These are phyloP conservation scores for Indicator maculatus DNA, from an alignment of 2,113 vertebrate species.

Conservation along the genomic window DNA sequence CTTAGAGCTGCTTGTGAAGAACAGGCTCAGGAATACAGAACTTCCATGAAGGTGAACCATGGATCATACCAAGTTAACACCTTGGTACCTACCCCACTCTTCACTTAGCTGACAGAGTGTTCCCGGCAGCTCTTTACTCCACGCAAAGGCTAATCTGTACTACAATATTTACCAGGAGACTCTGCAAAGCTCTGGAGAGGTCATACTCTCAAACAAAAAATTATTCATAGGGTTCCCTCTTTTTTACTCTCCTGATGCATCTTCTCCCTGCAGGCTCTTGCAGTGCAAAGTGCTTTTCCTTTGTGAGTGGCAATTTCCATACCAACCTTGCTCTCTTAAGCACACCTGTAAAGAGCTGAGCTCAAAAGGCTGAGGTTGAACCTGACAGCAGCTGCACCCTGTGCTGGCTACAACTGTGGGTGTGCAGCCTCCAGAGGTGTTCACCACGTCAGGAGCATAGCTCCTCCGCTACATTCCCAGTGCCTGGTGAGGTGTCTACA, in stretches of 20 bases:
- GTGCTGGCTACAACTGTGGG: accelerated
- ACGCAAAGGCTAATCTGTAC: neutral
- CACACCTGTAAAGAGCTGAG: neutral
- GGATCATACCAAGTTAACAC: neutral
- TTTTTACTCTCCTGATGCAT: neutral
- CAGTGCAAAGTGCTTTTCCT: accelerated
- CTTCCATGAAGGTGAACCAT: neutral
- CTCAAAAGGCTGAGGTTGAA: neutral
- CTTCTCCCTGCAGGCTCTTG: neutral
- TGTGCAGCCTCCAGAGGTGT: neutral
- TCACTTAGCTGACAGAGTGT: neutral
- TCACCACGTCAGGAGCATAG: neutral
- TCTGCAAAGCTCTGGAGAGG: neutral
- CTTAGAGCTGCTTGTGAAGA: neutral
- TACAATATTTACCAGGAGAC: neutral
- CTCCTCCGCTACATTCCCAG: neutral
- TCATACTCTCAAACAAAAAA: neutral
- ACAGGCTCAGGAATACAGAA: neutral
- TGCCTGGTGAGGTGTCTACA: neutral
- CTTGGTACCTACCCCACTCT: neutral
- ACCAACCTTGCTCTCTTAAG: neutral
- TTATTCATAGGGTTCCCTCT: neutral
- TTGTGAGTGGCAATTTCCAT: slow-evolving; percentile 13
- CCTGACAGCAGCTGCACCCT: neutral
- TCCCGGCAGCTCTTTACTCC: neutral